Conservation (phyloP, 2,797 vertebrate genomes). For the Xerus rutilus region DNA sequence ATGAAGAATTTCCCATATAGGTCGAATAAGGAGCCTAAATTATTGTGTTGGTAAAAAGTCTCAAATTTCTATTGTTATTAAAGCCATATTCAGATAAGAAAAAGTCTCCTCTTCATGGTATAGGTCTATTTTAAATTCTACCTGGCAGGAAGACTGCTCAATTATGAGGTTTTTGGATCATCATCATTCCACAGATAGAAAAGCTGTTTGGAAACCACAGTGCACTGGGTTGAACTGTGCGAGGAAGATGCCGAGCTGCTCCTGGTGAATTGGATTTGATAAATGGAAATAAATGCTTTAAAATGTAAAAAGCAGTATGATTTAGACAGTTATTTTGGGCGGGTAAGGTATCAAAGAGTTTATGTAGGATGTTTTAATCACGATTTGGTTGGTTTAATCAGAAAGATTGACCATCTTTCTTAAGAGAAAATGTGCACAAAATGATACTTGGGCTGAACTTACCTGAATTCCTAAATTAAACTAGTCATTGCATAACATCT, state of each 20-base stretch:
- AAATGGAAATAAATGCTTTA: neutral
- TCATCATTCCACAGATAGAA: constrained; percentile 8
- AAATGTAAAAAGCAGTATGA: neutral
- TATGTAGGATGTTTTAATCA: neutral
- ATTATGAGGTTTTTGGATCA: constrained; percentile 64
- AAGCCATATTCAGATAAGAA: constrained; percentile 44
- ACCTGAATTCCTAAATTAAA: neutral
- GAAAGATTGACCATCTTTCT: neutral
- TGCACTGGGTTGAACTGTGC: neutral
- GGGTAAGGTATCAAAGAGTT: neutral
- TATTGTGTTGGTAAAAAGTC: constrained; percentile 56
- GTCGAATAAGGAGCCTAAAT: constrained; percentile 69
- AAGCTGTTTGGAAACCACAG: constrained; percentile 36
- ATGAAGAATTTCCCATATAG: constrained; percentile 35
- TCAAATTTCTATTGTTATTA: constrained; percentile 64
- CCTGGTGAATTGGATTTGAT: neutral
- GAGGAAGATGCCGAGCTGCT: fast-evolving
- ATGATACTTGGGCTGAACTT: neutral
- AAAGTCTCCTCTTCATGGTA: constrained; percentile 18
- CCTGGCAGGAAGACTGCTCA: constrained; percentile 52
- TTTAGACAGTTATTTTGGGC: constrained; percentile 24
- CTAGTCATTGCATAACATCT: neutral
- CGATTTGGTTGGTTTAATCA: neutral
- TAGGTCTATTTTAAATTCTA: constrained; percentile 64
- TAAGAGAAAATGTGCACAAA: constrained; percentile 25